phyloP scores from a whole-genome alignment of 2,797 vertebrate genomes.

The Chanos chanos region DNA sequence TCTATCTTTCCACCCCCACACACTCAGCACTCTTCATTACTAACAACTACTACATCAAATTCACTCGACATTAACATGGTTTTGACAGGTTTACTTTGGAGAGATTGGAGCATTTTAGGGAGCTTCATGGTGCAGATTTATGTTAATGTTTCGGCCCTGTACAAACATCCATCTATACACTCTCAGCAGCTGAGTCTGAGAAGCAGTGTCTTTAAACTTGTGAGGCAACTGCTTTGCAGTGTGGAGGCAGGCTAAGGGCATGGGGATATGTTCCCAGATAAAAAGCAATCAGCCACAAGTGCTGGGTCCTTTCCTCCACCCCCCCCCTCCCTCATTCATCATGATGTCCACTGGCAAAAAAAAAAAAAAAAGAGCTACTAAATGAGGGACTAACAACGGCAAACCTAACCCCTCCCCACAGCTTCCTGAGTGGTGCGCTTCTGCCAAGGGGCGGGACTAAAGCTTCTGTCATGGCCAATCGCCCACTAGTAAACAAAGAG shows the following conservation, averaged over 20 bases:
- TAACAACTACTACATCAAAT: too few relatives aligned
- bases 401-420: conserved; percentile 12
- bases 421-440: conserved; percentile 29
- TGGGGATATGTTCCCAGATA: conserved; percentile 39
- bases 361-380: conserved; percentile 35
- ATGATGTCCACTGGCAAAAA: conserved; percentile 40
- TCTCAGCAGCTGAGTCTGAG: conserved; percentile 17
- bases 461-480: conserved; percentile 63
- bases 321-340: conserved; percentile 51
- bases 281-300: conserved; percentile 38
- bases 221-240: conserved; percentile 26
- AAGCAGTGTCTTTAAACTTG: conserved; percentile 25
- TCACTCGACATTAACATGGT: too few relatives aligned
- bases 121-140: too few relatives aligned
- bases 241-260: conserved; percentile 28
- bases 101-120: too few relatives aligned
- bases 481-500: conserved; percentile 43
- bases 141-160: too few relatives aligned
- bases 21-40: too few relatives aligned
- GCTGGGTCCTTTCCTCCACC: conserved; percentile 37
- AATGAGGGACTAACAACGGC: conserved; percentile 39
- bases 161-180: neutral
- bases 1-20: too few relatives aligned
- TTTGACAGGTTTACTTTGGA: too few relatives aligned
- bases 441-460: conserved; percentile 32